Evolutionary conservation across 2,113 vertebrate genomes (phyloP).

Genomic region (Siniperca knerii): DNA sequence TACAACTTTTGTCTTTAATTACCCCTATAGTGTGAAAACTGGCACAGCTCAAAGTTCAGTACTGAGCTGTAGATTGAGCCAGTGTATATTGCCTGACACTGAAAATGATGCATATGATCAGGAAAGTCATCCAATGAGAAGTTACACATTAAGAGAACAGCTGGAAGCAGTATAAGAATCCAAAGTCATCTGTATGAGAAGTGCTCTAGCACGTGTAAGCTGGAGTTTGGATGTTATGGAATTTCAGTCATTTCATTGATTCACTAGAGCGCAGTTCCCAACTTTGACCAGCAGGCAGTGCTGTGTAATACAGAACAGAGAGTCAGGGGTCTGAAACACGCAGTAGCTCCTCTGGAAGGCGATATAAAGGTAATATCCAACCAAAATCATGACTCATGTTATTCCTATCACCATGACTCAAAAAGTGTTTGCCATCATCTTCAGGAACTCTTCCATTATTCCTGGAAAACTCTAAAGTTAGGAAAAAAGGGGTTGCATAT

Average conservation of each 20-base stretch:
- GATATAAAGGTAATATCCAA: slow-evolving; percentile 38
- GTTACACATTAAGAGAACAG: background rate
- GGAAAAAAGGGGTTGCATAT: background rate
- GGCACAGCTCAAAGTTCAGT: background rate
- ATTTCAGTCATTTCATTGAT: slow-evolving; percentile 70
- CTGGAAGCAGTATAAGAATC: background rate
- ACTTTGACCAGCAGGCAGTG: slow-evolving; percentile 79
- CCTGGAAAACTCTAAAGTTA: slow-evolving; percentile 5
- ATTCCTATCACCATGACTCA: slow-evolving; percentile 17
- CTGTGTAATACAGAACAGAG: slow-evolving; percentile 73
- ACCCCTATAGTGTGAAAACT: background rate
- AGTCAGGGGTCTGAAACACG: background rate
- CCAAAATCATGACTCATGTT: slow-evolving; percentile 44
- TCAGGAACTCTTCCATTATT: background rate
- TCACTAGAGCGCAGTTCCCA: slow-evolving; percentile 40
- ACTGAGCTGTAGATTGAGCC: background rate
- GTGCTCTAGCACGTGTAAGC: slow-evolving; percentile 23
- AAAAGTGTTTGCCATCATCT: background rate
- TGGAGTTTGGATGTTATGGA: slow-evolving; percentile 40
- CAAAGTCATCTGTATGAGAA: background rate
- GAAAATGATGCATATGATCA: background rate
- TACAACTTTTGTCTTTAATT: slow-evolving; percentile 8
- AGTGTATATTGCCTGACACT: slow-evolving; percentile 9
- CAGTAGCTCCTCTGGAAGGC: slow-evolving; percentile 35
- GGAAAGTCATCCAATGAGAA: background rate